These are phyloP conservation scores for Circaetus gallicus DNA, from an alignment of 2,113 vertebrate species.

Conservation along the genomic window DNA sequence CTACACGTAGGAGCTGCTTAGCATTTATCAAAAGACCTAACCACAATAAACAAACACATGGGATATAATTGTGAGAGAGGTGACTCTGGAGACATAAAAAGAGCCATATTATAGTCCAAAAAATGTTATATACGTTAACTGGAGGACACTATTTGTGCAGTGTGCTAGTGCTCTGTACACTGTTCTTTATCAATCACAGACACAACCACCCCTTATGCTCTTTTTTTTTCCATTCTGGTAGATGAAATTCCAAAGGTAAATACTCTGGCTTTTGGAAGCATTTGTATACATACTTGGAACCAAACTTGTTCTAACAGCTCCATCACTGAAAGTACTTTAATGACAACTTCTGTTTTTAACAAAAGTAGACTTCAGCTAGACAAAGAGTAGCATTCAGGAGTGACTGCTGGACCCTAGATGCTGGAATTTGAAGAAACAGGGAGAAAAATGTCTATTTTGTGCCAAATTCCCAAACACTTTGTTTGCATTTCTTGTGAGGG, in stretches of 20 bases:
- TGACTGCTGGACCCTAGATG: not conserved
- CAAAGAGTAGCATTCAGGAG: not conserved
- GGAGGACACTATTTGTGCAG: not conserved
- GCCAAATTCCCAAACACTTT: not conserved
- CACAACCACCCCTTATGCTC: not conserved
- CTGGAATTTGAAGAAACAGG: not conserved
- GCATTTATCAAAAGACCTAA: not conserved
- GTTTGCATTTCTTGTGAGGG: not conserved
- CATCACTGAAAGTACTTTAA: not conserved
- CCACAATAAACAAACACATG: not conserved
- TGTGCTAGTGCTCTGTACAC: not conserved
- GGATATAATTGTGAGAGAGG: not conserved
- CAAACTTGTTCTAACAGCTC: not conserved
- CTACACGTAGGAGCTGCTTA: not conserved
- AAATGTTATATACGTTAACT: not conserved
- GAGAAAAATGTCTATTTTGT: not conserved
- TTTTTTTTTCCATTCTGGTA: not conserved
- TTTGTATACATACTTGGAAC: not conserved
- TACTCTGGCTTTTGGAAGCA: not conserved
- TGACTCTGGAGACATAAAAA: not conserved
- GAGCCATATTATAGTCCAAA: not conserved
- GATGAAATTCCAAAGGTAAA: not conserved
- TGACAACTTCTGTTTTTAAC: not conserved
- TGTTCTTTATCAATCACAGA: not conserved
- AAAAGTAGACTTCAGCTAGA: not conserved